Conservation (phyloP, 2,888 invertebrate genomes). For the Pherbina coryleti region DNA sequence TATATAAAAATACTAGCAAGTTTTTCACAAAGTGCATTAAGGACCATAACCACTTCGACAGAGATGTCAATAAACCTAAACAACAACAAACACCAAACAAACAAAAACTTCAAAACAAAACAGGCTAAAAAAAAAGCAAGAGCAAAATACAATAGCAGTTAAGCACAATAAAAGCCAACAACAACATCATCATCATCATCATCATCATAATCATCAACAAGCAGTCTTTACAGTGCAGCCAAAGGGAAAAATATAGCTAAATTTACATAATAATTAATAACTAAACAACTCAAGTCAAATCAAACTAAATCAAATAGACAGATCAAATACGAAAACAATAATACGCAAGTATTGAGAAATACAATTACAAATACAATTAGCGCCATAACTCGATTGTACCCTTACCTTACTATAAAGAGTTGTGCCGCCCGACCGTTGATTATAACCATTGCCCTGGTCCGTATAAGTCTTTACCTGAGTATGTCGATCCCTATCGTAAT, state of each 20-base stretch:
- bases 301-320: background rate
- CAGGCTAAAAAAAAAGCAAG: background rate
- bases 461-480: slow-evolving; percentile 96
- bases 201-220: slow-evolving; percentile 4
- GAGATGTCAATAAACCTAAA: background rate
- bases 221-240: slow-evolving; percentile 22
- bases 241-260: slow-evolving; percentile 18
- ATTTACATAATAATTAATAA: slow-evolving; percentile 29
- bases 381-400: slow-evolving; percentile 67
- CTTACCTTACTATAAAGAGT: slow-evolving; percentile 91
- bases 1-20: background rate
- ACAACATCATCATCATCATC: background rate
- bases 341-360: background rate
- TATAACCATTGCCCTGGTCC: slow-evolving; percentile 89
- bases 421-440: slow-evolving; percentile 77
- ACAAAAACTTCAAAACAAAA: background rate
- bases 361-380: slow-evolving; percentile 28
- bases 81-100: background rate
- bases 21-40: background rate
- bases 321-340: slow-evolving; percentile 9
- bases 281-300: slow-evolving; percentile 33
- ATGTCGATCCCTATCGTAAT: slow-evolving; percentile 75
- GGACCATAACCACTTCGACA: slow-evolving; percentile 1
- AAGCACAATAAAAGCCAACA: background rate
- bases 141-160: background rate